These are phyloP conservation scores for Pogonomyrmex californicus DNA, from an alignment of 1,140 invertebrate species.

Conservation along the genomic window DNA sequence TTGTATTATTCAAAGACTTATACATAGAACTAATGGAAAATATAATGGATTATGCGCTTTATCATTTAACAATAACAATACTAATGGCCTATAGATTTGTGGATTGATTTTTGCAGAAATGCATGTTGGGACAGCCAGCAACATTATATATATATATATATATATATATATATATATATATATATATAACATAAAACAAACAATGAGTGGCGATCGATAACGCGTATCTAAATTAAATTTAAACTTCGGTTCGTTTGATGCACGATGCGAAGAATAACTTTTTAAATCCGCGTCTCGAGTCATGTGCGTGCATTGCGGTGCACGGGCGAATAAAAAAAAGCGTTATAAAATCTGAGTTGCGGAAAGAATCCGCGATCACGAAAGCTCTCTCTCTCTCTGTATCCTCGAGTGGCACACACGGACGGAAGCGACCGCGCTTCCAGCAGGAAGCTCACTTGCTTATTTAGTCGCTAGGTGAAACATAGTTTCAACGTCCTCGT, in stretches of 20 bases:
- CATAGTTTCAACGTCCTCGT: constrained; percentile 69
- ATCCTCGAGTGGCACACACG: constrained; percentile 38
- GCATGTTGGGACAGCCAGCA: background rate
- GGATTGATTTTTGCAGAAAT: background rate
- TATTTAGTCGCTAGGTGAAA: constrained; percentile 72
- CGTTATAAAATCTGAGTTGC: constrained; percentile 58
- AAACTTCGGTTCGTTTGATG: background rate
- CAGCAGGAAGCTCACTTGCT: constrained; percentile 57
- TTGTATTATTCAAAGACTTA: constrained; percentile 45
- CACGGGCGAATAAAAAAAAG: constrained; percentile 38
- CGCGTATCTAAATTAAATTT: background rate
- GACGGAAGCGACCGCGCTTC: constrained; percentile 19
- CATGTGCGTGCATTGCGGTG: background rate
- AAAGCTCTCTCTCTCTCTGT: constrained; percentile 1
- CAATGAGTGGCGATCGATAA: background rate
- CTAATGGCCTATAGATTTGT: constrained; percentile 47
- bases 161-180: background rate
- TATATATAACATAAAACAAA: background rate
- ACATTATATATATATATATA: background rate
- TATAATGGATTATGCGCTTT: constrained; percentile 40
- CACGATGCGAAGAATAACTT: background rate
- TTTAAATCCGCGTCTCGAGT: background rate
- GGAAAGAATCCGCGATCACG: constrained; percentile 47
- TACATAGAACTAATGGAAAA: constrained; percentile 50
- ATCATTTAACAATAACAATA: constrained; percentile 55